Evolutionary conservation across 2,113 vertebrate genomes (phyloP), one percentile per base, ranked within the genome.

Genomic region (Rhadina sibilatrix): DNA sequence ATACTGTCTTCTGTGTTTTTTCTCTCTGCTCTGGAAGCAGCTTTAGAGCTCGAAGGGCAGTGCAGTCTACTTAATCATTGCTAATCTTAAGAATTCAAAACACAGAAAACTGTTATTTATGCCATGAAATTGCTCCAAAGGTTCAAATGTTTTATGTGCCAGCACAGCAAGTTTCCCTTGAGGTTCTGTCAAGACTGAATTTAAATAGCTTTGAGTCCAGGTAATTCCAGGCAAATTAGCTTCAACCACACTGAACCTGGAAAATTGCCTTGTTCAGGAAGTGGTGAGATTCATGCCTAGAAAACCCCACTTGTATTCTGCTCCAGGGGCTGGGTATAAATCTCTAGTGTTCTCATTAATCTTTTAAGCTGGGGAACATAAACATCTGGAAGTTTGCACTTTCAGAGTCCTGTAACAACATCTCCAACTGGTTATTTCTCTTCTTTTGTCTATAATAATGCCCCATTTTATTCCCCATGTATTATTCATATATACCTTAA

Each of bases 401-500:
- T 94, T 90, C 87, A 64, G 66, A 86, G 71, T 91, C 96, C 65
- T 75, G 84, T 94, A 97, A 94, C 93, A 94, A 92, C 89, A 64
- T 87, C 79, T 96, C 92, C 87, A 92, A 97, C 90, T 94, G 93
- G 87, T 96, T 97, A 71, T 95, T 97, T 97, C 69, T 44, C 76
- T 95, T 93, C 68, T 95, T 96, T 94, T 94, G 81, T 91, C 75
- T 91, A 80, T 83, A 94, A 96, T 96, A 96, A 91, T 92, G 78
- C 47, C 77, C 80, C 71, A 53, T 97, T 97, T 96, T 54, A 91
- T 95, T 96, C 72, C 20, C 71, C 31, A 97, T 97, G 92, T 97
- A 97, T 98, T 97, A 97, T 97, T 98, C 95, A 97, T 97, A 80
- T 72, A 82, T 96, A 97, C 74, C 96, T 98, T 98, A 97, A 97